Base-by-base conservation (phyloP, 2,888 invertebrate genomes). In the Melieria omissa region DNA sequence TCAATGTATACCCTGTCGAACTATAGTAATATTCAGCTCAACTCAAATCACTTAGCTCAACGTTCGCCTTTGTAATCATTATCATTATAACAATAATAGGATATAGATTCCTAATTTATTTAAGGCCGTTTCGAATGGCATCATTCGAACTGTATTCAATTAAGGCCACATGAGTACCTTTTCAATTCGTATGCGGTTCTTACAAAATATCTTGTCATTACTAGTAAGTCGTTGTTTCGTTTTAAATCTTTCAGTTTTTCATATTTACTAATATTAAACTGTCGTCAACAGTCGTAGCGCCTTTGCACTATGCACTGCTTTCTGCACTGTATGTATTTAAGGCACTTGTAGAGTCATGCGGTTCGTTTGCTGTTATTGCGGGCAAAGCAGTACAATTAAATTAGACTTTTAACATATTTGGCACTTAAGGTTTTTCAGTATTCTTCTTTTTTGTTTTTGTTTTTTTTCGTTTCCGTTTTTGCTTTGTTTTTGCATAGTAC, bases 301-400 rank as follows among this genome's bases (percentile, higher is more conserved):
- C 0, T 29, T 14, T 67, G 14, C 16, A 10, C 60, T 42, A 42
- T 44, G 44, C 16, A 16, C 14, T 41, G 52, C 16, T 41, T 61
- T 61, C 61, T 49, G 49, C 60, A 60, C 42, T 46, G 47, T 29
- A 57, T 46, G 47, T 29, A 57, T 52, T 67, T 69, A 69, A 69
- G 69, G 69, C 69, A 69, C 69, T 63, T 57, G 45, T 10, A 41
- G 62, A 69, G 62, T 63, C 63, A 55, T 69, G 69, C 46, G 47
- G 46, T 63, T 63, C 14, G 14, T 55, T 49, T 12, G 49, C 12
- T 49, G 12, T 49, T 49, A 49, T 49, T 49, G 49, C 49, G 12
- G 29, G 29, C 29, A 29, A 29, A 29, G 29, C 29, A 29, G 29
- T 29, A 29, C 29, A 29, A 29, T 29, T 29, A 29, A 29, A 29